phyloP scores from a whole-genome alignment of 2,888 invertebrate genomes.

The Eilema sororculum region DNA sequence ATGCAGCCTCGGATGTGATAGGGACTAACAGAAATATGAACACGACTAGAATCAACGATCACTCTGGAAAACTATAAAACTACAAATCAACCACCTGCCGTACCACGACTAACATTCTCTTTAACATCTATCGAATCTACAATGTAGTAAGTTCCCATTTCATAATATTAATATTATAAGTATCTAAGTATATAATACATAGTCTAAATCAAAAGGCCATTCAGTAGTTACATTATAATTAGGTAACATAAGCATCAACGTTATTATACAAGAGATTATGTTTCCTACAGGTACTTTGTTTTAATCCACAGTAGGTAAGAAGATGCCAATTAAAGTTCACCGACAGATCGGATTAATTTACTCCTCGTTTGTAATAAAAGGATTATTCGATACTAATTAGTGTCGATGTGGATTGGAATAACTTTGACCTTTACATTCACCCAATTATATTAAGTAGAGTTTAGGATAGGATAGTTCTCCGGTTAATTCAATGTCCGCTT shows the following conservation, averaged over 20 bases:
- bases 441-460: neutral
- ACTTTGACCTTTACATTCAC: neutral
- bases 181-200: neutral
- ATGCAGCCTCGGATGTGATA: too few species aligned
- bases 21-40: too few species aligned
- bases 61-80: too few species aligned
- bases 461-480: neutral
- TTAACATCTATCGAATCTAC: neutral
- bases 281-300: slow-evolving; percentile 25
- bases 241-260: neutral
- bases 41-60: too few species aligned
- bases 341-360: slow-evolving; percentile 52
- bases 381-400: slow-evolving; percentile 38
- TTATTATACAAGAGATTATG: slow-evolving; percentile 6
- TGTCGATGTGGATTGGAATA: slow-evolving; percentile 16
- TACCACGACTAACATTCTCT: too few species aligned
- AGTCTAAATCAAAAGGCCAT: neutral
- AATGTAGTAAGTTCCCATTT: neutral
- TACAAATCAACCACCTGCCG: too few species aligned
- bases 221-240: neutral
- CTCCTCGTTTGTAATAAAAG: slow-evolving; percentile 46
- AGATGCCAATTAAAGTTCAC: slow-evolving; percentile 58
- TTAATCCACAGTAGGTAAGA: slow-evolving; percentile 44
- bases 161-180: neutral
- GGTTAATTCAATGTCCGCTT: neutral